Evolutionary conservation across 2,888 invertebrate species (phyloP).

Genomic region (Incurvaria masculella): DNA sequence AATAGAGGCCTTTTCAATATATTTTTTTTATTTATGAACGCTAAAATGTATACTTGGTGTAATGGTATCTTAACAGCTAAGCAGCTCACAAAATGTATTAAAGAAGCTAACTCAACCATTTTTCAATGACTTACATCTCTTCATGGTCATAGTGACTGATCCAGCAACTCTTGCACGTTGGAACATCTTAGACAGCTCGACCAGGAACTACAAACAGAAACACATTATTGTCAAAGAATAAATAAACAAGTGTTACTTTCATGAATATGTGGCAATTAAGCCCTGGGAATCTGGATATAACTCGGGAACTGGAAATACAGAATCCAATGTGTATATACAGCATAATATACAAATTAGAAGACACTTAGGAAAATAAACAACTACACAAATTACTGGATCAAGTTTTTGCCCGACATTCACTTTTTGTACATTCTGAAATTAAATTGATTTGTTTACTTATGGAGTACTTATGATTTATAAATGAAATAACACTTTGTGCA

Average conservation of each 20-base stretch:
- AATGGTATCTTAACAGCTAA: background rate
- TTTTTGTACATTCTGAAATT: too few relatives aligned
- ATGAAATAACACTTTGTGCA: background rate
- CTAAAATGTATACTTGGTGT: background rate
- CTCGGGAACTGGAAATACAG: too few relatives aligned
- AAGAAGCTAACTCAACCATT: background rate
- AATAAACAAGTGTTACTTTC: too few relatives aligned
- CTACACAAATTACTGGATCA: too few relatives aligned
- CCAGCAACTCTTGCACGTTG: conserved; percentile 77
- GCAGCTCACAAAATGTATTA: background rate
- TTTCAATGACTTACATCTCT: conserved; percentile 74
- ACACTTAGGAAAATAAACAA: too few relatives aligned
- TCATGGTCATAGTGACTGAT: conserved; percentile 86
- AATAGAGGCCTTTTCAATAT: too few relatives aligned
- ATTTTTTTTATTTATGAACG: background rate
- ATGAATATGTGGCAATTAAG: conserved; percentile 1
- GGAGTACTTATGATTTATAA: background rate
- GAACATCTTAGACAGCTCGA: conserved; percentile 81
- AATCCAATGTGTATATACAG: too few relatives aligned
- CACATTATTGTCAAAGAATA: conserved; percentile 9
- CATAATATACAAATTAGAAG: too few relatives aligned
- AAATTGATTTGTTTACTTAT: too few relatives aligned
- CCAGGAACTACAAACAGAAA: conserved; percentile 67
- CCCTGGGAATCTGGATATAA: too few relatives aligned
- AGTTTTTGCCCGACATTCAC: too few relatives aligned